phyloP scores from a whole-genome alignment of 2,888 invertebrate genomes.

The Apocheima hispidaria region DNA sequence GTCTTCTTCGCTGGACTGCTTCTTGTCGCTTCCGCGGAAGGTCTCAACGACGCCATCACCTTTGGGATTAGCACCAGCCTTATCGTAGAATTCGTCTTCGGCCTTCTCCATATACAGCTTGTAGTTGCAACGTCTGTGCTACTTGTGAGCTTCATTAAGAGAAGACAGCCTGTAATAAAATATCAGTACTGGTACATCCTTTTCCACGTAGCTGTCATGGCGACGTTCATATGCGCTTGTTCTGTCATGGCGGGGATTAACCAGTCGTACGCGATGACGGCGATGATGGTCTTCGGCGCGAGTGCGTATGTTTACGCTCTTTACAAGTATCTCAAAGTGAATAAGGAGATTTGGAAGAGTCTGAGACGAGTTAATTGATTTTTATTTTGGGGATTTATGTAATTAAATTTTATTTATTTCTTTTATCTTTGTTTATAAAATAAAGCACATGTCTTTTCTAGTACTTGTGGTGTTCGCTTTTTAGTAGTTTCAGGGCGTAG shows the following conservation, averaged over 20 bases:
- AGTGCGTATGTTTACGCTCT: constrained; percentile 57
- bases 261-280: constrained; percentile 49
- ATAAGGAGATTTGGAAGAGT: constrained; percentile 50
- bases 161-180: constrained; percentile 56
- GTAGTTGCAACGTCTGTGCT: constrained; percentile 66
- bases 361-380: constrained; percentile 55
- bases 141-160: constrained; percentile 58
- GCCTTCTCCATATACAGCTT: constrained; percentile 65
- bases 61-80: constrained; percentile 48
- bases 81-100: constrained; percentile 65
- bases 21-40: constrained; percentile 50
- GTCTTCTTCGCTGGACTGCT: constrained; percentile 62
- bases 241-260: constrained; percentile 59
- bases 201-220: constrained; percentile 62
- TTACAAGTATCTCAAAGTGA: constrained; percentile 52
- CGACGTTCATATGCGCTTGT: constrained; percentile 55
- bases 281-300: constrained; percentile 49
- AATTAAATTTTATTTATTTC: constrained; percentile 5
- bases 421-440: neutral
- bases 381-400: neutral
- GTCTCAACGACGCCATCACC: constrained; percentile 40
- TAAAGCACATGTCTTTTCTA: no score
- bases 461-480: no score
- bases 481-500: no score
- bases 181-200: constrained; percentile 65